Evolutionary conservation across 2,888 invertebrate genomes (phyloP).

Genomic region (Mycalesis mineus): DNA sequence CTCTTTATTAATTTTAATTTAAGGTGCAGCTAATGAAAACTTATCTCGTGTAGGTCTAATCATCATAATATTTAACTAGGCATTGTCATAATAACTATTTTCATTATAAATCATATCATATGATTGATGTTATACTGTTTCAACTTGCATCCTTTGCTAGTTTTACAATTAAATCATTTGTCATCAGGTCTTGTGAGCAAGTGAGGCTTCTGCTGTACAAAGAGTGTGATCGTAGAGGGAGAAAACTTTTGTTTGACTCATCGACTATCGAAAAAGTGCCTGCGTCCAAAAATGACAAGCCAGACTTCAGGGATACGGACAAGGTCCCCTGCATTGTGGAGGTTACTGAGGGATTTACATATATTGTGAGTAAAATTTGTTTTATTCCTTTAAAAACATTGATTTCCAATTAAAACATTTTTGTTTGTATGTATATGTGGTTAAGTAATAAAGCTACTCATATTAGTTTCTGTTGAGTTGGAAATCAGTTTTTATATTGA

Average conservation of each 20-base stretch:
- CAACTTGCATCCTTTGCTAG: not conserved
- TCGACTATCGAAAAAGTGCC: slow-evolving; percentile 81
- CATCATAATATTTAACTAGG: too few species aligned
- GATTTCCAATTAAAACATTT: too few species aligned
- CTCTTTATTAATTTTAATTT: too few species aligned
- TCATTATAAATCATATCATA: too few species aligned
- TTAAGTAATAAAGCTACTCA: too few species aligned
- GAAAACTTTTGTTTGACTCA: slow-evolving; percentile 91
- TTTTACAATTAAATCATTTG: slow-evolving; percentile 15
- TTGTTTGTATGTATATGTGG: too few species aligned
- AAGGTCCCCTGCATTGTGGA: slow-evolving; percentile 75
- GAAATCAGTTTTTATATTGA: too few species aligned
- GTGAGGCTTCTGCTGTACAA: slow-evolving; percentile 89
- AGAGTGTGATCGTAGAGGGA: slow-evolving; percentile 90
- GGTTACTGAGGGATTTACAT: slow-evolving; percentile 80
- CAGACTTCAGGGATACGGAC: slow-evolving; percentile 45
- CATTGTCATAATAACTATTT: too few species aligned
- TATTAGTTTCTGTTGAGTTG: too few species aligned
- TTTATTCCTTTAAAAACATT: not conserved
- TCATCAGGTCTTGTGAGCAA: slow-evolving; percentile 79
- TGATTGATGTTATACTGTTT: too few species aligned
- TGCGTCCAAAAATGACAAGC: slow-evolving; percentile 62
- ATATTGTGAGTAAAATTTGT: slow-evolving; percentile 74
- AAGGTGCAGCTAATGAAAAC: too few species aligned
- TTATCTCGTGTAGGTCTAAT: too few species aligned